Percentiles rank a stretch among this genome's conserved stretches.
Conservation (phyloP, 2,888 invertebrate genomes). For the Notodonta ziczac region DNA sequence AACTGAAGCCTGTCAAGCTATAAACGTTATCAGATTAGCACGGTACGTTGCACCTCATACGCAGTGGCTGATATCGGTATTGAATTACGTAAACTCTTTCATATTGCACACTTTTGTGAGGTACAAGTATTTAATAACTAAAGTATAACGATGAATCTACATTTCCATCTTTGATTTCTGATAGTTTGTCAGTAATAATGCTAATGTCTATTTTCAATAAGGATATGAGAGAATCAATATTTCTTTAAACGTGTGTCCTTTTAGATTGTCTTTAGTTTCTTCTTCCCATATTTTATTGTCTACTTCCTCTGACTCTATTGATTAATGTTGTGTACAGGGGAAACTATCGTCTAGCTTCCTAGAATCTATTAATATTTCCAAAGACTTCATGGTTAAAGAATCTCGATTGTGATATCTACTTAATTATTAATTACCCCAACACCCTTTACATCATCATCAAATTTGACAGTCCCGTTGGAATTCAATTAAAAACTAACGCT, state of each 20-base stretch:
- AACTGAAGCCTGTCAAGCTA: constrained; percentile 36
- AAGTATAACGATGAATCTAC: no score
- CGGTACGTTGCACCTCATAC: constrained; percentile 41
- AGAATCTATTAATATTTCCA: no score
- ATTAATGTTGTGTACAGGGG: no score
- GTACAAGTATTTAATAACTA: neutral
- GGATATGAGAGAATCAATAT: no score
- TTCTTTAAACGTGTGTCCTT: no score
- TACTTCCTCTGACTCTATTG: no score
- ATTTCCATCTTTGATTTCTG: no score
- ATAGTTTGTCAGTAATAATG: no score
- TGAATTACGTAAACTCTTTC: neutral
- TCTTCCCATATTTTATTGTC: no score
- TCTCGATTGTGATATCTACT: neutral
- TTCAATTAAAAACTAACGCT: constrained; percentile 22
- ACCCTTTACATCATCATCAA: constrained; percentile 14
- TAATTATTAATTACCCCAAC: neutral
- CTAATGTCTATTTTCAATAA: no score
- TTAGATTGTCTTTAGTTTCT: no score
- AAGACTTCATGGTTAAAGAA: neutral
- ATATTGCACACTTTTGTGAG: neutral
- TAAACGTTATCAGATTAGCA: constrained; percentile 47
- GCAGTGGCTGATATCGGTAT: constrained; percentile 2
- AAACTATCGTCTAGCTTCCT: no score
- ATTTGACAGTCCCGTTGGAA: constrained; percentile 8